Conservation (phyloP, 2,113 vertebrate genomes). For the Halcyon senegalensis region DNA sequence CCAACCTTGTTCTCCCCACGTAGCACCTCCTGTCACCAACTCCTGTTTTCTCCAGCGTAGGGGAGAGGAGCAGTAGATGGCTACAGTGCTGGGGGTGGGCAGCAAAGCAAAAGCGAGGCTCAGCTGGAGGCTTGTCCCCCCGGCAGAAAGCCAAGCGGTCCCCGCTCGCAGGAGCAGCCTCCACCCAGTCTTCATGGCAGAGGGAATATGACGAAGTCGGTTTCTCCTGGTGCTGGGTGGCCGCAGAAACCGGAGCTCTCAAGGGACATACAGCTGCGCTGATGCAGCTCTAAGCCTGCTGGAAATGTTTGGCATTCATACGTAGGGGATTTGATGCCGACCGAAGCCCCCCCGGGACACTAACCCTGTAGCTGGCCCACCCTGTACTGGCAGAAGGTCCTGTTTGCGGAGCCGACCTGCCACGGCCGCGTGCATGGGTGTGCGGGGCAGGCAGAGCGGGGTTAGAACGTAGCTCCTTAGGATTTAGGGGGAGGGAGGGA, state of each 20-base stretch:
- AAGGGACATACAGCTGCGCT: background rate
- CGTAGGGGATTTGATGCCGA: background rate
- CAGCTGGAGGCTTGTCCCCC: background rate
- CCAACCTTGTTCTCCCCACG: background rate
- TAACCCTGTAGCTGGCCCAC: background rate
- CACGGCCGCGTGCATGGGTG: rapidly evolving
- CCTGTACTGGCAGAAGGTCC: background rate
- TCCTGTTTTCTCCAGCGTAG: background rate
- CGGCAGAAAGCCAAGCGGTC: background rate
- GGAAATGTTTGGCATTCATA: background rate
- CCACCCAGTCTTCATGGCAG: background rate
- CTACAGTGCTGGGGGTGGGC: background rate
- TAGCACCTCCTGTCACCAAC: background rate
- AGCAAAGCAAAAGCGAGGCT: background rate
- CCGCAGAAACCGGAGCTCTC: rapidly evolving
- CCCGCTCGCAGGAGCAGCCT: background rate
- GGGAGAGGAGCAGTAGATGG: background rate
- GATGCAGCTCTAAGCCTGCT: background rate
- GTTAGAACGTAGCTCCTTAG: background rate
- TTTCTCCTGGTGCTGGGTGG: background rate
- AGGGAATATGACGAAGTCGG: background rate
- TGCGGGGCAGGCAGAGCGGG: background rate
- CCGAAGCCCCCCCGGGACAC: background rate
- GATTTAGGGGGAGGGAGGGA: background rate
- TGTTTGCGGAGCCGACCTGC: background rate